Evolutionary conservation across 1,140 invertebrate species (phyloP).

Genomic region (Heliothis virescens): DNA sequence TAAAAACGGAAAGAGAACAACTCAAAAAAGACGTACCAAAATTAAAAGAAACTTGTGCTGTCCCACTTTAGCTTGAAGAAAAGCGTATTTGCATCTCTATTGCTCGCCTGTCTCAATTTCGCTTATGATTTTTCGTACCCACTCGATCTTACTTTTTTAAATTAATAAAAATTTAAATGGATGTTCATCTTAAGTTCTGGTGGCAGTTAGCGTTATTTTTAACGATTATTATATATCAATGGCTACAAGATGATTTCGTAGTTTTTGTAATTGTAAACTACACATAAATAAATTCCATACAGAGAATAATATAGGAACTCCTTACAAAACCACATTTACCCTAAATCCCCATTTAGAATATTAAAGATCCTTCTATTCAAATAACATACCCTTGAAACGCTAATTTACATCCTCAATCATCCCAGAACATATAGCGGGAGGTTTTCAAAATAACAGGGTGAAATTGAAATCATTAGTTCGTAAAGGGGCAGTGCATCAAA

Average conservation of each 20-base stretch:
- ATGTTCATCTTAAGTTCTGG: constrained; percentile 58
- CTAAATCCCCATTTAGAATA: constrained; percentile 38
- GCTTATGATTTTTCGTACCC: constrained; percentile 72
- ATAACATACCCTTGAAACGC: constrained; percentile 31
- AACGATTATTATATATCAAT: constrained; percentile 37
- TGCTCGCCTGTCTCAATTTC: constrained; percentile 70
- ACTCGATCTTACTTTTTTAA: constrained; percentile 63
- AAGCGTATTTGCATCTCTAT: constrained; percentile 44
- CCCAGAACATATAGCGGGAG: constrained; percentile 56
- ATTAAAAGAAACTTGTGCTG: constrained; percentile 69
- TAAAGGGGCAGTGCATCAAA: constrained; percentile 77
- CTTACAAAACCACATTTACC: constrained; percentile 17
- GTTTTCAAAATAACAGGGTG: constrained; percentile 71
- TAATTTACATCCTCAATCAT: constrained; percentile 48
- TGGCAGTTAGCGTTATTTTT: constrained; percentile 39
- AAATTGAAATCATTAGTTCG: constrained; percentile 82
- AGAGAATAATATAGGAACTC: neutral
- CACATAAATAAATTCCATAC: neutral
- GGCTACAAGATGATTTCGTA: neutral
- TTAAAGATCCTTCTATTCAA: constrained; percentile 25
- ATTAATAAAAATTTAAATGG: constrained; percentile 79
- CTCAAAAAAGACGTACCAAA: constrained; percentile 75
- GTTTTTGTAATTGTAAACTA: neutral
- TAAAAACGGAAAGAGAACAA: constrained; percentile 87
- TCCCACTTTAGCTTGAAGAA: constrained; percentile 57